Evolutionary conservation across 2,113 vertebrate genomes (phyloP).

Genomic region (Pelvicachromis taeniatus): DNA sequence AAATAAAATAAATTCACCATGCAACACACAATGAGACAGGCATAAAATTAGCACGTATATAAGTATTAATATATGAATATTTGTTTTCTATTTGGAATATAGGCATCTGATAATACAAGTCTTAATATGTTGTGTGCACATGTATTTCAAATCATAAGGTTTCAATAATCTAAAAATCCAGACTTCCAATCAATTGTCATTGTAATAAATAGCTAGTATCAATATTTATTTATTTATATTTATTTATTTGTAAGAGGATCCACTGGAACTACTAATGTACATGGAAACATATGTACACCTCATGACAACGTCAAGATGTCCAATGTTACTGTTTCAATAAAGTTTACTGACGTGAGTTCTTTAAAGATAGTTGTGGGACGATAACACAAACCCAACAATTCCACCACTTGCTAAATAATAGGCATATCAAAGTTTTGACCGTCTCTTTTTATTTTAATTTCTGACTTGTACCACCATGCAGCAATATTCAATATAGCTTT

Average conservation of each 20-base stretch:
- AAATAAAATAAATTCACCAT: neutral
- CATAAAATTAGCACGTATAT: neutral
- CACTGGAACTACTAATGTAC: neutral
- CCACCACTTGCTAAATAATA: neutral
- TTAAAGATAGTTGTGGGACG: neutral
- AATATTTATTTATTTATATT: neutral
- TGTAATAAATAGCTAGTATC: neutral
- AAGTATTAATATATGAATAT: neutral
- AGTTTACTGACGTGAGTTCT: neutral
- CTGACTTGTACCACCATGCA: neutral
- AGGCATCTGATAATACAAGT: neutral
- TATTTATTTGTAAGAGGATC: neutral
- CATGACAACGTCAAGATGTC: neutral
- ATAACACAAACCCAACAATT: neutral
- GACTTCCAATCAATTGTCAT: neutral
- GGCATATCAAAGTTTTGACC: neutral
- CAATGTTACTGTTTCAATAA: neutral
- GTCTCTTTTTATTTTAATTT: neutral
- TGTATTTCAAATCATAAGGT: neutral
- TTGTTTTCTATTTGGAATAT: neutral
- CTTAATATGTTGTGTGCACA: neutral
- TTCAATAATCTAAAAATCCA: neutral
- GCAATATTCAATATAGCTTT: neutral
- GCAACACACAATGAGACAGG: neutral
- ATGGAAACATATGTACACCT: neutral